Percentiles rank a stretch among this genome's conserved stretches.
Conservation (phyloP, 1,140 invertebrate species). For the Proctacanthus coquilletti region DNA sequence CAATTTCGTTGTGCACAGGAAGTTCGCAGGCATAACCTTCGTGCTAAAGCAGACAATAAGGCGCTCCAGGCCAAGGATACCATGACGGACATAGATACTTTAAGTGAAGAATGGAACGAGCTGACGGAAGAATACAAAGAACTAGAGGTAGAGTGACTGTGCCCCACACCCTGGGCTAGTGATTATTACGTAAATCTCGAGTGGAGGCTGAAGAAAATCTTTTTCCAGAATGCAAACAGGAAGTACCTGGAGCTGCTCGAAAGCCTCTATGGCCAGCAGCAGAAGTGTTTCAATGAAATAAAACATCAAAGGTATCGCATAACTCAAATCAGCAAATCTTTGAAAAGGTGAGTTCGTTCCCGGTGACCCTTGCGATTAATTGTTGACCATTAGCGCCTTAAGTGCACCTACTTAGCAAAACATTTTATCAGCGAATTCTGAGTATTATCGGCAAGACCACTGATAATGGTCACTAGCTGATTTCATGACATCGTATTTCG, state of each 20-base stretch:
- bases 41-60: no score
- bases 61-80: no score
- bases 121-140: slow-evolving; percentile 44
- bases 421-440: no score
- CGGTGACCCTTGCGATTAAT: no score
- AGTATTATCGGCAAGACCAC: no score
- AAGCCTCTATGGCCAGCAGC: slow-evolving; percentile 65
- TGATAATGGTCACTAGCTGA: no score
- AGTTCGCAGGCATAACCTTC: no score
- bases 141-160: slow-evolving; percentile 36
- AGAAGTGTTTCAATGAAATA: slow-evolving; percentile 75
- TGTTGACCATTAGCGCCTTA: no score
- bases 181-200: not conserved
- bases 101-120: slow-evolving; percentile 47
- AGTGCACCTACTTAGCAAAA: no score
- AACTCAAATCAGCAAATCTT: slow-evolving; percentile 55
- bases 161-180: not conserved
- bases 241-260: slow-evolving; percentile 72
- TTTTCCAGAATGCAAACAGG: slow-evolving; percentile 55
- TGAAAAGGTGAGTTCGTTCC: slow-evolving; percentile 58
- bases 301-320: slow-evolving; percentile 81
- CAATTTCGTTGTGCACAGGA: no score
- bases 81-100: slow-evolving; percentile 19
- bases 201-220: slow-evolving; percentile 8
- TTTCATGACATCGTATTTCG: no score